Percentiles rank a stretch among this genome's conserved stretches.
Evolutionary conservation across 2,113 vertebrate genomes (phyloP).

Genomic region (Nestor notabilis): DNA sequence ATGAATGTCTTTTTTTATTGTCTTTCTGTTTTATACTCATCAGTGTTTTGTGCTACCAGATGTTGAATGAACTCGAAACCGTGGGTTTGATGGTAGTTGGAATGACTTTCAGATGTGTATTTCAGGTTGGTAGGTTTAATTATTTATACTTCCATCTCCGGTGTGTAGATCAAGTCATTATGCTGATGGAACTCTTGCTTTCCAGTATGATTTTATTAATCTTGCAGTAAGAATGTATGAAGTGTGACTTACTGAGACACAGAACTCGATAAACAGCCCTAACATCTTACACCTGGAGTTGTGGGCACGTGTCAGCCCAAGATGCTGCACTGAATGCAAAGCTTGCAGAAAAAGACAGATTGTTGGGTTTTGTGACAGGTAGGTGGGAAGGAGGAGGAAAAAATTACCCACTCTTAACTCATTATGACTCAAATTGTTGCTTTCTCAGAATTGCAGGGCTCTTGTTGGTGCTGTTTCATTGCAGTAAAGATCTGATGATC

Average conservation of each 20-base stretch:
- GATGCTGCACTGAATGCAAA: neutral
- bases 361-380: neutral
- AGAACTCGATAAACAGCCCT: neutral
- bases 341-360: neutral
- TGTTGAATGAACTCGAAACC: neutral
- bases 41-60: neutral
- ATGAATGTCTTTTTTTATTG: neutral
- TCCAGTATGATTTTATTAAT: neutral
- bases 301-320: neutral
- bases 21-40: neutral
- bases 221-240: neutral
- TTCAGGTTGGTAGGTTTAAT: neutral
- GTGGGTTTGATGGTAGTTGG: neutral
- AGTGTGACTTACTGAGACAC: neutral
- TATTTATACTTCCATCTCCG: neutral
- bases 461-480: neutral
- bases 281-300: neutral
- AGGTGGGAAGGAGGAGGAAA: neutral
- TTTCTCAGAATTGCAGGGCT: fast-evolving
- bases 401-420: fast-evolving
- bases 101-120: neutral
- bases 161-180: neutral
- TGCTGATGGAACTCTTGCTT: neutral
- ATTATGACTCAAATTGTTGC: neutral
- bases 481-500: neutral